Evolutionary conservation across 2,888 invertebrate species (phyloP).

Genomic region (Barypeithes pellucidus): DNA sequence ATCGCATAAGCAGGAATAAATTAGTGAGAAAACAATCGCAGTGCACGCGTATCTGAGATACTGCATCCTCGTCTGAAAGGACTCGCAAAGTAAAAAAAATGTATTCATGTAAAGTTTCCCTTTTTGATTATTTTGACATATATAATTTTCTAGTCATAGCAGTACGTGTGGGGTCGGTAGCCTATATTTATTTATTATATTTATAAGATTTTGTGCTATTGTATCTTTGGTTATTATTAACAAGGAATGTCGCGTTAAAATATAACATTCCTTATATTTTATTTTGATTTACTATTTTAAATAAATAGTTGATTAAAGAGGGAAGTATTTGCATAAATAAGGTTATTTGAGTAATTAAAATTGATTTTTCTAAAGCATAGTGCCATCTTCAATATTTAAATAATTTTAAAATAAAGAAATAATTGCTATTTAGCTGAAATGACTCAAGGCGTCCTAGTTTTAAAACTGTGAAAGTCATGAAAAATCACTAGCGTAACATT

Average conservation of each 20-base stretch:
- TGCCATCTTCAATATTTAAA: constrained; percentile 6
- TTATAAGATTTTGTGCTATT: constrained; percentile 19
- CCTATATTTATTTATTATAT: constrained; percentile 40
- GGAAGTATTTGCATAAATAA: constrained; percentile 1
- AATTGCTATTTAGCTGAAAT: constrained; percentile 1
- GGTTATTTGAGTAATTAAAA: background rate
- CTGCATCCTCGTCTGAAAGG: too few species aligned
- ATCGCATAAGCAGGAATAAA: too few species aligned
- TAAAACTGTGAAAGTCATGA: constrained; percentile 30
- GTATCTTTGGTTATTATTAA: constrained; percentile 10
- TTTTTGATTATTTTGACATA: constrained; percentile 22
- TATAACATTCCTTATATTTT: constrained; percentile 11
- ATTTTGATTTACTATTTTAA: background rate
- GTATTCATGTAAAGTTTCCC: background rate
- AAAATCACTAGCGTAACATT: constrained; percentile 28
- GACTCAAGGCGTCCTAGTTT: constrained; percentile 20
- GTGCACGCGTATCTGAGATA: too few species aligned
- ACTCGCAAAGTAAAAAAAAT: background rate
- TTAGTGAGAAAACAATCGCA: too few species aligned
- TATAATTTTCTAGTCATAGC: constrained; percentile 39
- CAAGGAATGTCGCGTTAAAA: constrained; percentile 19
- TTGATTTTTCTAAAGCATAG: constrained; percentile 17
- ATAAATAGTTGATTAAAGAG: background rate
- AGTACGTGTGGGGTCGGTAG: constrained; percentile 20
- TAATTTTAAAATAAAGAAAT: background rate